Base-by-base conservation (phyloP, 1,140 invertebrate genomes). In the Drosophila pachea region DNA sequence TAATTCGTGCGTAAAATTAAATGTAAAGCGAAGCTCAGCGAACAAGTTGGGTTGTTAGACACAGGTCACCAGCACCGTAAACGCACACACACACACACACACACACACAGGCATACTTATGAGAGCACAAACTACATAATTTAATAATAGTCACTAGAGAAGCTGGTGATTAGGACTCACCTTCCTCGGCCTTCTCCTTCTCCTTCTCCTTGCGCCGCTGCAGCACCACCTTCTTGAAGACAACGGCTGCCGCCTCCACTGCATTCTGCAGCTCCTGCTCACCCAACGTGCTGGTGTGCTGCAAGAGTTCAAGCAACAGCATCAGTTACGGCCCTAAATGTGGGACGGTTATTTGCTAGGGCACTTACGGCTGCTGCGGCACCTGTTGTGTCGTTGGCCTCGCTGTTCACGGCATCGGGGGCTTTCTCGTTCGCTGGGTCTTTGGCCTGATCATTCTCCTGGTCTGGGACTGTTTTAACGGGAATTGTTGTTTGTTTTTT, bases 201-300 rank as follows among this genome's bases (percentile, higher is more conserved):
- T 75, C 73, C 67, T 86, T 88, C 52, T 87, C 86, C 58, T 89
- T 75, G n/a, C 89, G 86, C 8, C 89, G 79, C 61, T 89, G 89
- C 45, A 89, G 59, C 5, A 89, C 89, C 6, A 89, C 89, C 55
- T 89, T 89, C 72, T 89, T 89, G 40, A 89, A 89, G 49, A 89
- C 90, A 72, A 91, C 91, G 83, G 90, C 91, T 65, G 90, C 91
- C 53, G 91, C 90, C 78, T 89, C 89, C 68, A 89, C 89, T 70
- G 89, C 89, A 88, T 89, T 90, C 75, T 89, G 90, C 73, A 92
- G 91, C 90, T 92, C 91, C 86, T 89, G 91, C 90, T 92, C 92
- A 78, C 92, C 92, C 90, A 92, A 90, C 83, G 90, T 91, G 60
- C 86, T 89, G 42, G 81, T 87, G 50, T 89, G 87, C 32, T 56